Percentiles rank a stretch among this genome's conserved stretches.
phyloP scores from a whole-genome alignment of 2,113 vertebrate genomes.

The Octodon degus region DNA sequence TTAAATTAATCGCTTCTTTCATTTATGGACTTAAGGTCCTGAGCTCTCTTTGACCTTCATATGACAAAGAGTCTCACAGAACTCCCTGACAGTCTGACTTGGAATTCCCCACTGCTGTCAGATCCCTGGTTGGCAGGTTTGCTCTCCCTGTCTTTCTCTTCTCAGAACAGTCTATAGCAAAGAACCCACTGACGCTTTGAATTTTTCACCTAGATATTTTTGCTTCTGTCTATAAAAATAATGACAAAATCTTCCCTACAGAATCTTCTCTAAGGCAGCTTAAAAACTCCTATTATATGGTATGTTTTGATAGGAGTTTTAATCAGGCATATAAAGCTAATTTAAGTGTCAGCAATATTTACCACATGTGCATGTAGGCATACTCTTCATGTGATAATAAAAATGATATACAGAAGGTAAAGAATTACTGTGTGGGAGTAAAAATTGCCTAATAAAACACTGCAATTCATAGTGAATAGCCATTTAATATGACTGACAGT shows the following conservation, averaged over 20 bases:
- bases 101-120: background rate
- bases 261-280: conserved; percentile 22
- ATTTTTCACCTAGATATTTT: conserved; percentile 44
- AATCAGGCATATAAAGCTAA: conserved; percentile 82
- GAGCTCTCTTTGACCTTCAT: background rate
- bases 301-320: conserved; percentile 77
- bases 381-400: conserved; percentile 79
- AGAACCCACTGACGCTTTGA: background rate
- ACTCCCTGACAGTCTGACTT: background rate
- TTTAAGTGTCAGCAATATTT: conserved; percentile 80
- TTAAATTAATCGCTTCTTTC: background rate
- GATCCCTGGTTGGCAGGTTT: background rate
- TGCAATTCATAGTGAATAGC: conserved; percentile 73
- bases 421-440: conserved; percentile 77
- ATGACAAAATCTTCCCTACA: conserved; percentile 15
- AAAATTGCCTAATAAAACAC: conserved; percentile 79
- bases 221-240: conserved; percentile 55
- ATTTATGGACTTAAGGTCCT: background rate
- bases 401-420: conserved; percentile 77
- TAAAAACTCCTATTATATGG: conserved; percentile 67
- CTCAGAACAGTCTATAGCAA: background rate
- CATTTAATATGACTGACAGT: conserved; percentile 77
- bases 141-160: background rate
- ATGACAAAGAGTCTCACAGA: background rate
- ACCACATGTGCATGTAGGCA: conserved; percentile 77